Conservation (phyloP, 2,797 vertebrate species). For the Carapus acus region DNA sequence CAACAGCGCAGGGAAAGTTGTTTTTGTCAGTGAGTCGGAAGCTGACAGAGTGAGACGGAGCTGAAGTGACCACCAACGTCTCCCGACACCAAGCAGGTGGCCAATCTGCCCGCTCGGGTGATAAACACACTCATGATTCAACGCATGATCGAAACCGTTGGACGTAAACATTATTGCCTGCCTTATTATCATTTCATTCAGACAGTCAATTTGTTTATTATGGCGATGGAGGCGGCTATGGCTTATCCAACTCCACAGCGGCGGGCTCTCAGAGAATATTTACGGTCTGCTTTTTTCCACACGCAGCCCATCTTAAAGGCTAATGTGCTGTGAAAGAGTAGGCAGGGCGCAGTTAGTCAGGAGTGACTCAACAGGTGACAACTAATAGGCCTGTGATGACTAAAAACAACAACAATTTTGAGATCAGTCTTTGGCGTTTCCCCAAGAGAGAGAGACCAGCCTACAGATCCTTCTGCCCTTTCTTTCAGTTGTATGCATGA, state of each 20-base stretch:
- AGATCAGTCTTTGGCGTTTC: constrained; percentile 49
- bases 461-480: constrained; percentile 38
- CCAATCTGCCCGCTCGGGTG: neutral
- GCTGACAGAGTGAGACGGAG: constrained; percentile 22
- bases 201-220: constrained; percentile 7
- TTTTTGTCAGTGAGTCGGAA: constrained; percentile 49
- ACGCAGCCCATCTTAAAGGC: constrained; percentile 54
- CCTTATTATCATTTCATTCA: constrained; percentile 39
- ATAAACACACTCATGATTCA: constrained; percentile 2
- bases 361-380: constrained; percentile 64
- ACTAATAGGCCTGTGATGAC: constrained; percentile 60
- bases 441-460: constrained; percentile 50
- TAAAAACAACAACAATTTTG: constrained; percentile 46
- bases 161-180: constrained; percentile 2
- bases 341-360: constrained; percentile 63
- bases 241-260: constrained; percentile 48
- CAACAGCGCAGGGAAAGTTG: constrained; percentile 39
- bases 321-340: constrained; percentile 60
- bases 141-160: constrained; percentile 6
- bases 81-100: constrained; percentile 14
- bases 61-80: constrained; percentile 1
- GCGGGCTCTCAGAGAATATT: constrained; percentile 34
- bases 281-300: constrained; percentile 31
- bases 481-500: too few relatives aligned
- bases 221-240: constrained; percentile 52